Evolutionary conservation across 2,888 invertebrate species (phyloP).

Genomic region (Temnothorax unifasciatus): DNA sequence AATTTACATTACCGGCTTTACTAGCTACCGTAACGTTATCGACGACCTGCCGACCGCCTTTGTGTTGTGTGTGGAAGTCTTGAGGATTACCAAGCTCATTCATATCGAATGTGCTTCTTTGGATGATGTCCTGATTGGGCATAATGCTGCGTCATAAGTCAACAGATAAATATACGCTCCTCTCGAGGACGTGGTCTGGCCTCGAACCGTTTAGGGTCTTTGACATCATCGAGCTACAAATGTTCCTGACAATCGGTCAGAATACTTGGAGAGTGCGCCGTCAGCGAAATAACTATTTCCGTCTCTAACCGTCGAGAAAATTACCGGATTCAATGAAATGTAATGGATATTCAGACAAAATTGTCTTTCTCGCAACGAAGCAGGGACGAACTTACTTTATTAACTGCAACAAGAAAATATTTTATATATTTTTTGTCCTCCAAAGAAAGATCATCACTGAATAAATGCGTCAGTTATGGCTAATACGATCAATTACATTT

Average conservation of each 20-base stretch:
- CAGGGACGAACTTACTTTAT: neutral
- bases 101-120: slow-evolving; percentile 46
- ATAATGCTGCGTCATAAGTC: slow-evolving; percentile 73
- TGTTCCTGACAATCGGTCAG: slow-evolving; percentile 1
- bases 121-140: slow-evolving; percentile 67
- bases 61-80: slow-evolving; percentile 57
- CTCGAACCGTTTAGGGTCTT: slow-evolving; percentile 56
- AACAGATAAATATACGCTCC: slow-evolving; percentile 63
- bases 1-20: slow-evolving; percentile 25
- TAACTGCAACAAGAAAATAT: neutral
- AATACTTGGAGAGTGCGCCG: neutral
- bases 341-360: neutral
- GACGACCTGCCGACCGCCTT: slow-evolving; percentile 42
- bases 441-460: neutral
- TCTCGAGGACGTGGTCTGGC: slow-evolving; percentile 65
- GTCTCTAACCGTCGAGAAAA: neutral
- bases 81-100: slow-evolving; percentile 61
- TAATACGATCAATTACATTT: neutral
- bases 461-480: neutral
- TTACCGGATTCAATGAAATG: slow-evolving; percentile 2
- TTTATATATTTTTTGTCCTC: neutral
- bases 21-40: slow-evolving; percentile 35
- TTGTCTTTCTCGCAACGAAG: neutral
- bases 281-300: slow-evolving; percentile 15
- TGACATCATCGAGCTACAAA: slow-evolving; percentile 38